Percentiles rank a stretch among this genome's conserved stretches.
phyloP scores from a whole-genome alignment of 2,888 invertebrate genomes.

The Dicranocentrus wangi region DNA sequence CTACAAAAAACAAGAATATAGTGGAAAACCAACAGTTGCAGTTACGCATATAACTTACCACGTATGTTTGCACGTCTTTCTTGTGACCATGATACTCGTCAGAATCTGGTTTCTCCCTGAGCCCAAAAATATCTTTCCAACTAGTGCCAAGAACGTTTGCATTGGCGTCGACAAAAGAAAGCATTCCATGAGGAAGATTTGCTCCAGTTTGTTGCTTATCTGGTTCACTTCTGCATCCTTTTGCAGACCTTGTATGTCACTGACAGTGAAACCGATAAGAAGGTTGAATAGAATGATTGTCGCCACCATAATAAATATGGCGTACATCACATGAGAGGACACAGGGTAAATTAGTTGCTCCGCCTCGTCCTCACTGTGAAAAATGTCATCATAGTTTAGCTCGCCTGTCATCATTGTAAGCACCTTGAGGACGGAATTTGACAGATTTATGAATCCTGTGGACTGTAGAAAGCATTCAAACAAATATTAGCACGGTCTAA shows the following conservation, averaged over 20 bases:
- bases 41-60: too few relatives aligned
- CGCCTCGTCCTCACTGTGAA: slow-evolving; percentile 46
- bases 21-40: too few relatives aligned
- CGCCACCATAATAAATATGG: slow-evolving; percentile 55
- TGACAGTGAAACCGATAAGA: slow-evolving; percentile 67
- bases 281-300: slow-evolving; percentile 65
- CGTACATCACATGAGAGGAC: slow-evolving; percentile 54
- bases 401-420: slow-evolving; percentile 67
- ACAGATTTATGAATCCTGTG: slow-evolving; percentile 58
- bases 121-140: slow-evolving; percentile 31
- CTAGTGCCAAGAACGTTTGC: slow-evolving; percentile 29
- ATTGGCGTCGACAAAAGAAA: slow-evolving; percentile 52
- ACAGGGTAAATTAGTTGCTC: slow-evolving; percentile 54
- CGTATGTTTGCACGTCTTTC: neutral
- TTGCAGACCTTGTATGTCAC: slow-evolving; percentile 64
- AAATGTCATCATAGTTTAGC: slow-evolving; percentile 63
- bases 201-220: slow-evolving; percentile 67
- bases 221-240: slow-evolving; percentile 69
- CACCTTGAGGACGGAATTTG: slow-evolving; percentile 59
- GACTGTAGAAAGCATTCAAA: slow-evolving; percentile 38
- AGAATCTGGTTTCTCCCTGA: neutral
- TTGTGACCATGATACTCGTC: slow-evolving; percentile 25
- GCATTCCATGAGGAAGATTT: slow-evolving; percentile 69
- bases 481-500: too few relatives aligned
- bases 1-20: too few relatives aligned